Evolutionary conservation across 2,888 invertebrate genomes (phyloP), one percentile per base, ranked within the genome.

Genomic region (Yponomeuta sedellus): DNA sequence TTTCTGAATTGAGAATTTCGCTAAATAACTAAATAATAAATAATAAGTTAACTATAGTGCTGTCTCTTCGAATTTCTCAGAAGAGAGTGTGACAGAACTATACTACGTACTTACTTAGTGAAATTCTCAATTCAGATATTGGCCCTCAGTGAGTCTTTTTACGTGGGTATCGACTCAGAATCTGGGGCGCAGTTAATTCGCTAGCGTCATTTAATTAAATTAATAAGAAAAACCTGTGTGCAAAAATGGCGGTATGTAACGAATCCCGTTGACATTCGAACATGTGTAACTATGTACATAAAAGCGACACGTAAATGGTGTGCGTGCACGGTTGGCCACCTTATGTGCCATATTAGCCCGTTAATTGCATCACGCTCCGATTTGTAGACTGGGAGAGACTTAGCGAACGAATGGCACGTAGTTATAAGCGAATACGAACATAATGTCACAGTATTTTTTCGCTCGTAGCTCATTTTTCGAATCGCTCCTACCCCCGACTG

Each of bases 251-350:
- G 22, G 25, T 59, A 59, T 59, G 59, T 59, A 22, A 59, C 12
- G 59, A 20, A 59, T 25, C 59, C 59, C 59, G 59, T 20, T 25
- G 22, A 61, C 28, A 61, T 61, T 61, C 34, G n/a, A 28, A 4
- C 25, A 52, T 22, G 63, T 63, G 63, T 28, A 63, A 63, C 63
- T 44, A 63, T 63, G 63, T 44, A 40, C 19, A 63, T 63, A 63
- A 63, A 52, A 16, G 19, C 39, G 10, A 62, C 44, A 63, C 63
- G 20, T 63, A 63, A 44, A 63, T 10, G 63, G 63, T 19, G 19
- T 62, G 16, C 12, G 28, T 39, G 4, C 44, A 16, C 44, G 16
- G 44, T 52, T 52, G 44, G 4, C 44, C 16, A 62, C 62, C 25
- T 28, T 62, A 19, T 39, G n/a, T 10, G 34, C 62, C 62, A 28